Percentiles rank a stretch among this genome's conserved stretches.
phyloP scores from a whole-genome alignment of 1,140 invertebrate genomes.

The Drosophila tsacasi region DNA sequence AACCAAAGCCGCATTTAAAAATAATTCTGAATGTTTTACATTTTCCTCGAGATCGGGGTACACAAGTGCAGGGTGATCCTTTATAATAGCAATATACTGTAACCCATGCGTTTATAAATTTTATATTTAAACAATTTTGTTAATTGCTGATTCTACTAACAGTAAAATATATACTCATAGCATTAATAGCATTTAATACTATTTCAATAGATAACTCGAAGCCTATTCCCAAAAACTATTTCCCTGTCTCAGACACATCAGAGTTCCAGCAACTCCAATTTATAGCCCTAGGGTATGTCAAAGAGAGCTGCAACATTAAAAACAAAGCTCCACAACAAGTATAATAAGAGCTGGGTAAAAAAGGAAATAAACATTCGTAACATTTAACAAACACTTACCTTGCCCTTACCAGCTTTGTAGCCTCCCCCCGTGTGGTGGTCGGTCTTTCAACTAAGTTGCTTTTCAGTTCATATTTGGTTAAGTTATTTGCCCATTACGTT shows the following conservation, averaged over 20 bases:
- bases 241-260: neutral
- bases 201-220: too few relatives aligned
- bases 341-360: conserved; percentile 5
- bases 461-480: conserved; percentile 69
- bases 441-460: conserved; percentile 66
- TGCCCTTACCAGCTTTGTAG: conserved; percentile 5
- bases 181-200: neutral
- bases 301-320: conserved; percentile 43
- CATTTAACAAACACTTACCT: conserved; percentile 36
- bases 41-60: too few relatives aligned
- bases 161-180: too few relatives aligned
- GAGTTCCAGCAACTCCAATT: neutral
- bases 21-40: too few relatives aligned
- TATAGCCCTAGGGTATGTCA: conserved; percentile 36
- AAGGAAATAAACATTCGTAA: conserved; percentile 1
- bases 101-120: neutral
- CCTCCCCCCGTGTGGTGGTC: conserved; percentile 12
- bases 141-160: neutral
- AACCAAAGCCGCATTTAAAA: too few relatives aligned
- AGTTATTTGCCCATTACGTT: conserved; percentile 29
- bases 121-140: too few relatives aligned
- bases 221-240: neutral
- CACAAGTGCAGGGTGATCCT: too few relatives aligned
- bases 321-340: conserved; percentile 30
- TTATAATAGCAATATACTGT: too few relatives aligned